A percentile compares a stretch with the other conserved stretches of the same genome.
Conservation (phyloP, 1,140 invertebrate genomes). For the Dinoponera quadriceps region DNA sequence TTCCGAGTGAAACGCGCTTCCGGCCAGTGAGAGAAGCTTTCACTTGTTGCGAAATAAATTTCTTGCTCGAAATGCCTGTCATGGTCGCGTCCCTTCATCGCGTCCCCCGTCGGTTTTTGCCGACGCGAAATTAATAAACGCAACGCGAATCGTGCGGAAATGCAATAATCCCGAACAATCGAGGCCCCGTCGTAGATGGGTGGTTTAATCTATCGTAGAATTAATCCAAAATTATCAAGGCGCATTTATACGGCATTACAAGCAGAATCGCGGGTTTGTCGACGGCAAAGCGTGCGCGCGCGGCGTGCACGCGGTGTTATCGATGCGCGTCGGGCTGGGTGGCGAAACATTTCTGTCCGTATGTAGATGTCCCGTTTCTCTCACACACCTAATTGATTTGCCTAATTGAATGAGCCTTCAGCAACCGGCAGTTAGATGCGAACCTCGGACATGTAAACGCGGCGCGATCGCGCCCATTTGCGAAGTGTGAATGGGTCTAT, state of each 20-base stretch:
- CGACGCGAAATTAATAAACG: conserved; percentile 44
- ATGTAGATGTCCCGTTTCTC: conserved; percentile 32
- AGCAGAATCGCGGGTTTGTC: conserved; percentile 1
- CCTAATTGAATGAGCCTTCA: conserved; percentile 53
- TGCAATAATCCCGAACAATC: not conserved
- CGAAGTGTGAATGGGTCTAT: conserved; percentile 12
- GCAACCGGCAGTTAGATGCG: conserved; percentile 22
- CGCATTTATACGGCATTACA: not conserved
- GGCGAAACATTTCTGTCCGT: conserved; percentile 28
- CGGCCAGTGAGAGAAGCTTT: conserved; percentile 31
- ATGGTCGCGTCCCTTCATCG: conserved; percentile 11
- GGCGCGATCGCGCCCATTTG: conserved; percentile 7
- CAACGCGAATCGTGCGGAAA: not conserved
- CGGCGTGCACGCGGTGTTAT: conserved; percentile 33
- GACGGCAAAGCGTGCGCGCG: not conserved
- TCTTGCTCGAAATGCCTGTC: conserved; percentile 35
- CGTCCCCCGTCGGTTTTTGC: conserved; percentile 8
- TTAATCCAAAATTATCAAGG: not conserved
- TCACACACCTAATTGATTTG: conserved; percentile 47
- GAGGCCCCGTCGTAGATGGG: not conserved
- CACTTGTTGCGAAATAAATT: conserved; percentile 55
- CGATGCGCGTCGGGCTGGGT: not conserved
- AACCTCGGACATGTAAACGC: conserved; percentile 23
- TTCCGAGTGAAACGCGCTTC: conserved; percentile 35
- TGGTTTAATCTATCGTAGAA: not conserved